Conservation (phyloP, 2,888 invertebrate genomes). For the Listrodromus nycthemerus region DNA sequence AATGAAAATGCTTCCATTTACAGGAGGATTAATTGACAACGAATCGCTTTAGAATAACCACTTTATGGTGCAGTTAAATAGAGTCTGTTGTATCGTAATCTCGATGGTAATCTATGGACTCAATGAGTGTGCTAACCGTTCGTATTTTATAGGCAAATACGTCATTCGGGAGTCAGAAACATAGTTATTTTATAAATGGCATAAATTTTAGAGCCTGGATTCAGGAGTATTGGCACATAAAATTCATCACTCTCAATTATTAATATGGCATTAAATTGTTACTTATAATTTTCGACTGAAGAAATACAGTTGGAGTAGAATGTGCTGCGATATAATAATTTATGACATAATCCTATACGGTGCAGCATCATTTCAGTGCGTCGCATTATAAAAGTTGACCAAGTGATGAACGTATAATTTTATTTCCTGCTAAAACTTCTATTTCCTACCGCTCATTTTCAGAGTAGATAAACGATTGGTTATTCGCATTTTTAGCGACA, state of each 20-base stretch:
- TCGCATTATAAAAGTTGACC: too few species aligned
- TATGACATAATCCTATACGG: background rate
- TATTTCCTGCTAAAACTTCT: too few species aligned
- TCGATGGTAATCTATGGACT: constrained; percentile 5
- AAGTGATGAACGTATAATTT: too few species aligned
- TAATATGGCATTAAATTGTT: background rate
- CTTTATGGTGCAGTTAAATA: constrained; percentile 52
- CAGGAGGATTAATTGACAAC: constrained; percentile 79
- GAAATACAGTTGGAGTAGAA: background rate
- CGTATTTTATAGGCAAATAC: background rate
- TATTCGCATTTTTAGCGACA: constrained; percentile 34
- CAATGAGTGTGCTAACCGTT: background rate
- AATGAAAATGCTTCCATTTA: constrained; percentile 83
- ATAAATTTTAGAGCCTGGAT: background rate
- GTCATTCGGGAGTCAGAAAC: background rate
- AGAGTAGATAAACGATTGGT: constrained; percentile 17
- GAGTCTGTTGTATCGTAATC: constrained; percentile 33
- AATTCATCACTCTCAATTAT: background rate
- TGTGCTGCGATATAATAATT: background rate
- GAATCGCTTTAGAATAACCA: constrained; percentile 74
- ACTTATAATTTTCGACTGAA: background rate
- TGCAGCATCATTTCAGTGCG: too few species aligned
- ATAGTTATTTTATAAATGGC: background rate
- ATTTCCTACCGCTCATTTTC: too few species aligned
- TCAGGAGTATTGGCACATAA: background rate